Evolutionary conservation across 2,113 vertebrate species (phyloP).

Genomic region (Ageneiosus marmoratus): DNA sequence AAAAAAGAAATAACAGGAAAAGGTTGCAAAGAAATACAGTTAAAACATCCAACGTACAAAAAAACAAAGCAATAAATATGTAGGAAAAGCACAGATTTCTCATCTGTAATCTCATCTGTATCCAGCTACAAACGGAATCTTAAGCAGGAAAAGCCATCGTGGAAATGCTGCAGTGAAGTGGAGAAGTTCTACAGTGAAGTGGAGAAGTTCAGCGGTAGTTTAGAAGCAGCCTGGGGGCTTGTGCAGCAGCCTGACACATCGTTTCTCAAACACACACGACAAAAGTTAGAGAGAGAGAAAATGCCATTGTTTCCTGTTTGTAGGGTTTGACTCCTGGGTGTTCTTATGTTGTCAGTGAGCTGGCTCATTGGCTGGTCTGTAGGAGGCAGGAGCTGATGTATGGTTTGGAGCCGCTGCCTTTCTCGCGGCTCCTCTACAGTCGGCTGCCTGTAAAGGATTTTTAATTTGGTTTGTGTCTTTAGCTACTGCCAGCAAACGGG

Average conservation of each 20-base stretch:
- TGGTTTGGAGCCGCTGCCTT: slow-evolving; percentile 19
- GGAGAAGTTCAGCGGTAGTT: slow-evolving; percentile 14
- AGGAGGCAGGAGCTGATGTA: slow-evolving; percentile 48
- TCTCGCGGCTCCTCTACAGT: slow-evolving; percentile 1
- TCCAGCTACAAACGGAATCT: background rate
- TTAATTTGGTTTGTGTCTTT: slow-evolving; percentile 69
- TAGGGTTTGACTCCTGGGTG: slow-evolving; percentile 14
- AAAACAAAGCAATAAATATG: background rate
- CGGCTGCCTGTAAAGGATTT: slow-evolving; percentile 55
- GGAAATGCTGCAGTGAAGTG: background rate
- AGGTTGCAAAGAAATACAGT: background rate
- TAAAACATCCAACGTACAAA: background rate
- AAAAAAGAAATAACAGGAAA: background rate
- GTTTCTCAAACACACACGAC: slow-evolving; percentile 25
- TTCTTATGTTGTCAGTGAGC: background rate
- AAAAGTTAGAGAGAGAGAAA: slow-evolving; percentile 25
- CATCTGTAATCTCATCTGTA: background rate
- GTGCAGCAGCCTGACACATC: background rate
- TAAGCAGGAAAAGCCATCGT: background rate
- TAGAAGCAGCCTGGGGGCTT: background rate
- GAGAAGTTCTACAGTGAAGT: background rate
- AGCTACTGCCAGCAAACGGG: slow-evolving; percentile 56
- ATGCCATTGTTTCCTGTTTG: slow-evolving; percentile 33
- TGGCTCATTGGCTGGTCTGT: slow-evolving; percentile 46
- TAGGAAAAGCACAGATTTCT: background rate